Evolutionary conservation across 2,797 vertebrate species (phyloP).

Genomic region (Myotis myotis): DNA sequence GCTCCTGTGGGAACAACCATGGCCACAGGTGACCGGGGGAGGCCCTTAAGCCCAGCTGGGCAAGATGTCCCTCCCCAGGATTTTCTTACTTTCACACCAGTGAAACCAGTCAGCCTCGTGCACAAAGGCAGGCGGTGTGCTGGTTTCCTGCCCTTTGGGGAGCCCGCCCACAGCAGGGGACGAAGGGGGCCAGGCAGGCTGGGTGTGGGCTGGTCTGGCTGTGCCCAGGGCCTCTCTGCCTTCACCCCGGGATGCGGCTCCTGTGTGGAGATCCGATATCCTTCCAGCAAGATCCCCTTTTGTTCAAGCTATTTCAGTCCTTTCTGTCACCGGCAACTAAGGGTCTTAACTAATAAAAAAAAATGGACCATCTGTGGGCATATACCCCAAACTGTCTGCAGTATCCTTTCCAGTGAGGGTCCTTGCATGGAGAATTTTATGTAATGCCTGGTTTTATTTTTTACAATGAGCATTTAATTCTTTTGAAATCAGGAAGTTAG

Average conservation of each 20-base stretch:
- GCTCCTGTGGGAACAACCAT: not conserved
- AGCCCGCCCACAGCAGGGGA: not conserved
- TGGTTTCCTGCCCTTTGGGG: not conserved
- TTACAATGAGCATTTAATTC: not conserved
- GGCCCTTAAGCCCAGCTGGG: not conserved
- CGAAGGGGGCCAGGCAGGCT: accelerated
- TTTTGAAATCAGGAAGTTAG: not conserved
- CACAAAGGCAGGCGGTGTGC: not conserved
- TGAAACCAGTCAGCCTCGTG: not conserved
- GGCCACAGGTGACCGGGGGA: not conserved
- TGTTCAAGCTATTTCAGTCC: not conserved
- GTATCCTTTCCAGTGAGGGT: not conserved
- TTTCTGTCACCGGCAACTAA: not conserved
- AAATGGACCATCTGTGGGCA: not conserved
- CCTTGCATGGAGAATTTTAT: not conserved
- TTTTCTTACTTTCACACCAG: not conserved
- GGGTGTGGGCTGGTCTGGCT: not conserved
- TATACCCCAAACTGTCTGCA: not conserved
- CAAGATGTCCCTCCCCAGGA: not conserved
- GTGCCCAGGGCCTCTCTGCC: not conserved
- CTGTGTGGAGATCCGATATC: accelerated
- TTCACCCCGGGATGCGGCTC: not conserved
- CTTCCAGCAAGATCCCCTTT: not conserved
- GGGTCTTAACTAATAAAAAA: not conserved
- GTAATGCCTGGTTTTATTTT: not conserved